phyloP scores from a whole-genome alignment of 2,888 invertebrate genomes.

The Drosophila percnosoma region DNA sequence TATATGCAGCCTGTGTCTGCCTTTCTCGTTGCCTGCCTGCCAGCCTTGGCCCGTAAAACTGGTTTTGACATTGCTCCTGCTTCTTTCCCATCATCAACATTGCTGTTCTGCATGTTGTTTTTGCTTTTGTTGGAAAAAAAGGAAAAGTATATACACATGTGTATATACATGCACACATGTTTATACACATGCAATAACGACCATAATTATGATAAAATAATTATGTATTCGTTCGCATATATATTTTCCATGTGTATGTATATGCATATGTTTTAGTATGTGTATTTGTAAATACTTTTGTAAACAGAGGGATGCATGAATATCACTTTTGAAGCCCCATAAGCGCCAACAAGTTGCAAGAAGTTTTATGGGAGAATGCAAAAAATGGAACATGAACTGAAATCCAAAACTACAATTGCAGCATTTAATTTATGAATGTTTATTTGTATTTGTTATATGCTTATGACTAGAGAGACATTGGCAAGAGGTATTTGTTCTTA shows the following conservation, averaged over 20 bases:
- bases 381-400: neutral
- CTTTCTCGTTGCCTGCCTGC: constrained; percentile 28
- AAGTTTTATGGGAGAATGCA: neutral
- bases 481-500: neutral
- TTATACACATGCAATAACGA: neutral
- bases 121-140: constrained; percentile 49
- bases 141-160: constrained; percentile 63
- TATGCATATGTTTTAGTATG: constrained; percentile 1
- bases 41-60: constrained; percentile 61
- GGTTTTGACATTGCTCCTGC: constrained; percentile 65
- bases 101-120: constrained; percentile 14
- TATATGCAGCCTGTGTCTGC: constrained; percentile 51
- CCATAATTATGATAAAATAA: neutral
- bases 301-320: constrained; percentile 13
- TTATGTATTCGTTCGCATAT: constrained; percentile 15
- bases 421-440: too few relatives aligned
- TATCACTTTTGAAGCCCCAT: neutral
- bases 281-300: constrained; percentile 1
- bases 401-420: neutral
- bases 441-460: neutral
- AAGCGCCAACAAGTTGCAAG: constrained; percentile 15
- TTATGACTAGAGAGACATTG: neutral
- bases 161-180: constrained; percentile 8
- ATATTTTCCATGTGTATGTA: neutral
- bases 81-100: constrained; percentile 36